phyloP scores from a whole-genome alignment of 2,797 vertebrate genomes.

The Bovichtus diacanthus region DNA sequence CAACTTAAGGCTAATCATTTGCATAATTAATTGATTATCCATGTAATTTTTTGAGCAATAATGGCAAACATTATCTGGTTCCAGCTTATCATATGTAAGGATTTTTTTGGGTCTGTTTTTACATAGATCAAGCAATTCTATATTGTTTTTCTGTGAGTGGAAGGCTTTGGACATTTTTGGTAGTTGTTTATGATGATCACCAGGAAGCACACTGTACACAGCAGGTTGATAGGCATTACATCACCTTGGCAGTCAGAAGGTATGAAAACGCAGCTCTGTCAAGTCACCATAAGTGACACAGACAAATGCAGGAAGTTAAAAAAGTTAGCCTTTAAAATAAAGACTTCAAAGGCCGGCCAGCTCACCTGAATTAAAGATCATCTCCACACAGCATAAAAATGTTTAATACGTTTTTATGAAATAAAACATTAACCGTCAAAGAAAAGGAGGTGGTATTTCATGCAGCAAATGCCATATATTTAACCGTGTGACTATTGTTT shows the following conservation, averaged over 20 bases:
- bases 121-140: background rate
- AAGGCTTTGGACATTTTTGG: background rate
- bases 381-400: background rate
- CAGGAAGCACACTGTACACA: background rate
- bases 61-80: too few species aligned
- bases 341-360: background rate
- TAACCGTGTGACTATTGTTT: background rate
- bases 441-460: background rate
- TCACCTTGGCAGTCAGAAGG: constrained; percentile 45
- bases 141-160: background rate
- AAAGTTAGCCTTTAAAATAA: constrained; percentile 4
- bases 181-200: background rate
- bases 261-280: constrained; percentile 20
- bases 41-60: too few species aligned
- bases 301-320: constrained; percentile 21
- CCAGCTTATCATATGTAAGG: background rate
- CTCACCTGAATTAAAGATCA: background rate
- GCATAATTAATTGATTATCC: background rate
- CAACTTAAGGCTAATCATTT: background rate
- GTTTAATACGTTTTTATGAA: background rate
- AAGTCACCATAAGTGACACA: constrained; percentile 15
- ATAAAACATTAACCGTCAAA: background rate
- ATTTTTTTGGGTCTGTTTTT: background rate
- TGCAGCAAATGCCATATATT: background rate
- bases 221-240: constrained; percentile 36